phyloP scores from a whole-genome alignment of 1,140 invertebrate species.

The Papilio glaucus region DNA sequence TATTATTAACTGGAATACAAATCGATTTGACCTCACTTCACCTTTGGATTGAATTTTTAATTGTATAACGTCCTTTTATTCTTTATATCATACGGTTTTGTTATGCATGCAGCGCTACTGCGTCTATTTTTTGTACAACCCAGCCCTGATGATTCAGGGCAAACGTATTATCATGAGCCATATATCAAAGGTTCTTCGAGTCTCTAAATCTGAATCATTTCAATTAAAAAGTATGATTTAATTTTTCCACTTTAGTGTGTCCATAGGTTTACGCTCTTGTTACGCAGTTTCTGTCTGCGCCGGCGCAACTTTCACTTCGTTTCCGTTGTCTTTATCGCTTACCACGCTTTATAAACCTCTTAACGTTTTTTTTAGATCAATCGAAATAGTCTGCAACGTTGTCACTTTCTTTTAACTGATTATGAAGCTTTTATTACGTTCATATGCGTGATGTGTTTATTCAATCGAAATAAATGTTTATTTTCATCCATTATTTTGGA shows the following conservation, averaged over 20 bases:
- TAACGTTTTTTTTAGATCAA: not conserved
- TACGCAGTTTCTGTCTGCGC: not conserved
- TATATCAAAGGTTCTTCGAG: no score
- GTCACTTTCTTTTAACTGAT: not conserved
- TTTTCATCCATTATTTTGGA: not conserved
- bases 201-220: not conserved
- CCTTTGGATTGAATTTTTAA: slow-evolving; percentile 18
- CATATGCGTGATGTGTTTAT: not conserved
- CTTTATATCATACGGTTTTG: not conserved
- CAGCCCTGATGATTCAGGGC: not conserved
- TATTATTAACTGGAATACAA: slow-evolving; percentile 4
- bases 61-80: not conserved
- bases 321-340: slow-evolving; percentile 4
- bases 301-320: slow-evolving; percentile 12
- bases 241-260: slow-evolving; percentile 6
- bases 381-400: slow-evolving; percentile 7
- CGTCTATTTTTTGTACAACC: not conserved
- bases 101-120: not conserved
- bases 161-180: not conserved
- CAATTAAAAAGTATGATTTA: not conserved
- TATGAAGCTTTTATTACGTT: not conserved
- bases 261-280: not conserved
- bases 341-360: not conserved
- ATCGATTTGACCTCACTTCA: not conserved
- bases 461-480: not conserved